Percentiles rank a stretch among this genome's conserved stretches.
Evolutionary conservation across 2,797 vertebrate genomes (phyloP).

Genomic region (Cyclopterus lumpus): DNA sequence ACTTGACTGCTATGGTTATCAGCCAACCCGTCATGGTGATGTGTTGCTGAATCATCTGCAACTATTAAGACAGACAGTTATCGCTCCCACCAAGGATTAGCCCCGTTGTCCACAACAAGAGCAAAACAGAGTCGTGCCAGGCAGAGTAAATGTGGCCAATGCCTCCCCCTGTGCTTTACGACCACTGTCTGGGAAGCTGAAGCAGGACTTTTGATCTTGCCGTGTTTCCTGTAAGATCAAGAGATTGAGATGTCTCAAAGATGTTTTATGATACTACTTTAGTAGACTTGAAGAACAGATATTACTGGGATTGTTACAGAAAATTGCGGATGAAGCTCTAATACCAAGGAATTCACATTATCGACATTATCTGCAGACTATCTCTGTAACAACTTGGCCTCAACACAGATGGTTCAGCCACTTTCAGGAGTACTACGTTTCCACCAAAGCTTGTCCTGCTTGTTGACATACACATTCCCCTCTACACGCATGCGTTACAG

Average conservation of each 20-base stretch:
- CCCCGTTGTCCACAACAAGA: conserved; percentile 2
- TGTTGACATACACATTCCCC: neutral
- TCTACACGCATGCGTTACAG: neutral
- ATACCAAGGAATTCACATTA: neutral
- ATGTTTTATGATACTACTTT: neutral
- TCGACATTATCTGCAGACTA: neutral
- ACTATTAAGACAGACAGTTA: conserved; percentile 19
- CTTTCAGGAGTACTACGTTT: neutral
- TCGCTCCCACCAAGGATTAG: conserved; percentile 2
- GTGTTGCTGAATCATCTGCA: conserved; percentile 1
- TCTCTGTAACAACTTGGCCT: neutral
- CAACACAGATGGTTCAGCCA: neutral
- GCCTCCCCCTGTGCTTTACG: neutral
- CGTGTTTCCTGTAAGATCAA: neutral
- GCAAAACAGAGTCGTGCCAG: neutral
- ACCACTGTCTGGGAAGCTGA: neutral
- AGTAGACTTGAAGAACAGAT: neutral
- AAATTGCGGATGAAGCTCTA: neutral
- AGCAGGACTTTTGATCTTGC: neutral
- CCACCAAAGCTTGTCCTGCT: neutral
- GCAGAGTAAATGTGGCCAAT: neutral
- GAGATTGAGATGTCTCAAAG: neutral
- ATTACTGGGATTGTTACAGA: neutral
- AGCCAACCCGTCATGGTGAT: neutral
- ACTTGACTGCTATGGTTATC: neutral